Evolutionary conservation across 1,140 invertebrate genomes (phyloP), one percentile per base, ranked within the genome.

Genomic region (Olivierus martensii): DNA sequence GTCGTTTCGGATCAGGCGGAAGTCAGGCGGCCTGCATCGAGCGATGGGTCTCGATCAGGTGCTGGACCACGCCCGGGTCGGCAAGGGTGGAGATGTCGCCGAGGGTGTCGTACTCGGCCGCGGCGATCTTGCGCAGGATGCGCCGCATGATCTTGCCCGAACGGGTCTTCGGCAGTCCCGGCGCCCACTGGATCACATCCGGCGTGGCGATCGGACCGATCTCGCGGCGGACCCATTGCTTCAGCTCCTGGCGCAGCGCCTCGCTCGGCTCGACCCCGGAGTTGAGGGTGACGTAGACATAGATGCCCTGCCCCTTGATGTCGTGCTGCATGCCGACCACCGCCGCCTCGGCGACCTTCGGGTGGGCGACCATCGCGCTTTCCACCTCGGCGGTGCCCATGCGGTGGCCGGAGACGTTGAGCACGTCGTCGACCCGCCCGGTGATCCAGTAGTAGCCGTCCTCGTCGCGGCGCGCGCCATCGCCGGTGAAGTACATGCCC

Each of bases 61-160:
- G n/a, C n/a, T n/a, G n/a, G n/a, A n/a, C n/a, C n/a, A n/a, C n/a
- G n/a, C n/a, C n/a, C n/a, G n/a, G n/a, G 62, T 95, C 91, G 19
- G 87, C 87, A 50, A 97, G 70, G 1, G 93, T 96, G 11, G 87
- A 89, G 1, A 80, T 82, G 66, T 98, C 94, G 5, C 94, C 94
- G 45, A 98, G 78, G 59, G 96, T 80, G 34, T 71, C 71, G n/a
- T n/a, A n/a, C 61, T 93, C 87, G 28, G 85, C 84, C 0, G 83
- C 71, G 0, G 94, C 93, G 10, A 98, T 82, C 73, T 97, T 96
- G 42, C 91, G 75, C 28, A 98, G 69, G 47, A 98, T 82, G 56
- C 95, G 75, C 39, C 95, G 78, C 88, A 98, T 97, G 43, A 98
- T 97, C 72, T 99, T 99, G 2, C 95, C 95, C 1, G 92, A 97